Evolutionary conservation across 1,140 invertebrate species (phyloP).

Genomic region (Brachionus angularis): DNA sequence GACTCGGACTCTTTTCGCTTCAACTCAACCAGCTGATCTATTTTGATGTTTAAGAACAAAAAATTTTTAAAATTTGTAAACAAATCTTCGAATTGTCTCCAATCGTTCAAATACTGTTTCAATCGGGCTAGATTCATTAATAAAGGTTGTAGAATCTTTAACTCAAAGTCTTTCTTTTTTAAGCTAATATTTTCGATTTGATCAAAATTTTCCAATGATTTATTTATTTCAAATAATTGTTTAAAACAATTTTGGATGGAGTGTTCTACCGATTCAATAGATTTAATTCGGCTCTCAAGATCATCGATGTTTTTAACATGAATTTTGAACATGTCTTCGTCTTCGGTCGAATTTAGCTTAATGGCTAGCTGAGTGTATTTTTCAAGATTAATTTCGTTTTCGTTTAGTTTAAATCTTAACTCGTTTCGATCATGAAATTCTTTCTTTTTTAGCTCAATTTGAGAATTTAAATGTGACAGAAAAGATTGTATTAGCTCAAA

Average conservation of each 20-base stretch:
- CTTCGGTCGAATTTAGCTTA: neutral
- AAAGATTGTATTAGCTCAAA: constrained; percentile 13
- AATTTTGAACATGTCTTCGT: neutral
- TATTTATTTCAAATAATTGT: constrained; percentile 6
- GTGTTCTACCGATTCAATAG: neutral
- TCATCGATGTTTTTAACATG: neutral
- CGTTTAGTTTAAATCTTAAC: neutral
- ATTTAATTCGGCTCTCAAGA: neutral
- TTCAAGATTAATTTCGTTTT: constrained; percentile 6
- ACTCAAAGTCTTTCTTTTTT: neutral
- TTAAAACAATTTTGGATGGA: neutral
- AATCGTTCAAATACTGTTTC: constrained; percentile 10
- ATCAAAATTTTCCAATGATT: neutral
- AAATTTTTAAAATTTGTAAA: neutral
- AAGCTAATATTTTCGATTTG: neutral
- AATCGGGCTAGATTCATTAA: neutral
- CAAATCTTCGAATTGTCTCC: neutral
- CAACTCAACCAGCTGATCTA: neutral
- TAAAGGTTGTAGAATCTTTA: neutral
- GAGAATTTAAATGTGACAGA: neutral
- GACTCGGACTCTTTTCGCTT: constrained; percentile 2
- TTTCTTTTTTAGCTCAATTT: constrained; percentile 25
- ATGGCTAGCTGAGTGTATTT: neutral
- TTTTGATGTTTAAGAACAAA: neutral
- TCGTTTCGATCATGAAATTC: neutral